Evolutionary conservation across 2,797 vertebrate species (phyloP), one percentile per base, ranked within the genome.

Genomic region (Sebastiscus albofasciatus): DNA sequence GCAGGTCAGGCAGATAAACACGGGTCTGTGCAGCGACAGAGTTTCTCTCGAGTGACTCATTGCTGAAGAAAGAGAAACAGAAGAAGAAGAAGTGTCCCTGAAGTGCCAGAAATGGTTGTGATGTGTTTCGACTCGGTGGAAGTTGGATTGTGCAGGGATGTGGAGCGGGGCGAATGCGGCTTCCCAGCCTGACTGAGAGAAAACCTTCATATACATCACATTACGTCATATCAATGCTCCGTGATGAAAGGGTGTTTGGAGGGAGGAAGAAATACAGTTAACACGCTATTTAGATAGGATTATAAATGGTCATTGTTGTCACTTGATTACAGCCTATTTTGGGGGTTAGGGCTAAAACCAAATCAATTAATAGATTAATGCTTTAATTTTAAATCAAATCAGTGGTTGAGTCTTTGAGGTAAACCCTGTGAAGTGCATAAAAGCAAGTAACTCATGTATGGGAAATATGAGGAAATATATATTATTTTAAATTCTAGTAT

Each of bases 1-100:
- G 78, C 92, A 94, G 67, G 90, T 79, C 61, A 27, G 36, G 36
- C 54, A 58, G 79, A 74, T 64, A 81, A 85, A 72, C 72, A 85
- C 3, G 26, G 34, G 62, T 67, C 62, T 60, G 60, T 58, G 77
- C 65, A 80, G 49, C 18, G 59, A 67, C 33, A 2, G 46, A 71
- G 72, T 77, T 76, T 85, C 60, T 80, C 39, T 39, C 1, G 5
- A 16, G 58, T 89, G 81, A 87, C 59, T 89, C 79, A 78, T 26
- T 0, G 12, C 54, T n/a, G 4, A 18, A 16, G 33, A 60, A 31
- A 72, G 22, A 58, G 77, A 67, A 72, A 65, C 26, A 29, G 59
- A 39, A 56, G 12, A 78, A 39, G 36, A 42, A 39, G 5, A 39
- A 31, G 42, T 70, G 72, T 56, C 68, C 65, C 58, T 71, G 42